phyloP scores from a whole-genome alignment of 2,888 invertebrate genomes.

The Stenichneumon culpator region DNA sequence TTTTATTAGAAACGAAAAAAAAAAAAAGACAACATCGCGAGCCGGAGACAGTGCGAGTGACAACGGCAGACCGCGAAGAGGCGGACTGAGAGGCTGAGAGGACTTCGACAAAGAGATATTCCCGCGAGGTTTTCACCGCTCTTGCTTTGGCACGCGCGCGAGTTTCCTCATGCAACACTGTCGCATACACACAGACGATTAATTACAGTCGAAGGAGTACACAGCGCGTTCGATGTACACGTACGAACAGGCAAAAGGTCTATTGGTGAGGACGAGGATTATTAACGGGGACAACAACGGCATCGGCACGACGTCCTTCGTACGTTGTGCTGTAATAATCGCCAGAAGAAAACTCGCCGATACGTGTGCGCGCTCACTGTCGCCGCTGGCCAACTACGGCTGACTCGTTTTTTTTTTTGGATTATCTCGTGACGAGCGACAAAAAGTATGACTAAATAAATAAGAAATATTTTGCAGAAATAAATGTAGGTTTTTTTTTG shows the following conservation, averaged over 20 bases:
- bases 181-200: conserved; percentile 1
- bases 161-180: conserved; percentile 10
- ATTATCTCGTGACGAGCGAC: background rate
- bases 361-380: conserved; percentile 4
- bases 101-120: conserved; percentile 16
- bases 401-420: conserved; percentile 2
- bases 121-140: conserved; percentile 52
- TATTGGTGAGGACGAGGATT: conserved; percentile 27
- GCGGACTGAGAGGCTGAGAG: conserved; percentile 21
- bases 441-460: background rate
- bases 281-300: conserved; percentile 6
- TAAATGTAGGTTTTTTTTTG: background rate
- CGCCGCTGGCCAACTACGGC: conserved; percentile 12
- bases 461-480: background rate
- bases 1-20: background rate
- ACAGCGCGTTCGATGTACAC: conserved; percentile 43
- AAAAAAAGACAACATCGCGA: background rate
- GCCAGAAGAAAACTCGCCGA: conserved; percentile 40
- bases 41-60: conserved; percentile 39
- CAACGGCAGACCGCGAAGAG: conserved; percentile 10
- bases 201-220: conserved; percentile 9
- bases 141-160: conserved; percentile 20
- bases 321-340: conserved; percentile 41
- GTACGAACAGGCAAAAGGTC: conserved; percentile 33
- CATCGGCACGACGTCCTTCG: background rate